These are phyloP conservation scores for Aporophyla nigra DNA, from an alignment of 2,888 invertebrate species.

Conservation along the genomic window DNA sequence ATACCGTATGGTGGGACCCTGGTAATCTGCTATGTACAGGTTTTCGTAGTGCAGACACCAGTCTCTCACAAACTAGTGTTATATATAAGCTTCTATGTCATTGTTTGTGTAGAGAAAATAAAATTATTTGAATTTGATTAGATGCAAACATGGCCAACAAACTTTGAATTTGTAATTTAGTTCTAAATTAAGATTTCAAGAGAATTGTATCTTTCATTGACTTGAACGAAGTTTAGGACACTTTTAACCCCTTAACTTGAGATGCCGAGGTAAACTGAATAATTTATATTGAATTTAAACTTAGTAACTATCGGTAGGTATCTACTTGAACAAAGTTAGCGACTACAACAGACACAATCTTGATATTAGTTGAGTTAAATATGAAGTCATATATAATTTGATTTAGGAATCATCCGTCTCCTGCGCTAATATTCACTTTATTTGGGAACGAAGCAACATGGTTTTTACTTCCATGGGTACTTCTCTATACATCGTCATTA, in stretches of 20 bases:
- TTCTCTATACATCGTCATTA: no score
- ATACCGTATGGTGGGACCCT: no score
- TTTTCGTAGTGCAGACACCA: no score
- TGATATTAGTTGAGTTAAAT: not conserved
- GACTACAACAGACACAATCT: not conserved
- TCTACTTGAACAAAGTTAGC: not conserved
- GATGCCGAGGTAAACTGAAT: constrained; percentile 21
- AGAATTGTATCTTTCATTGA: constrained; percentile 20
- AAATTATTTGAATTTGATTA: no score
- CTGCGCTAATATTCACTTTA: no score
- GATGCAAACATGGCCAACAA: constrained; percentile 8
- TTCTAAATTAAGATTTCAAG: constrained; percentile 31
- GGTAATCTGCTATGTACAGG: no score
- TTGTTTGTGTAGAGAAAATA: no score
- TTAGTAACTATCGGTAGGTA: not conserved
- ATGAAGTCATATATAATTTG: not conserved
- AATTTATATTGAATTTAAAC: constrained; percentile 19
- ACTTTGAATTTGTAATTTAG: constrained; percentile 13
- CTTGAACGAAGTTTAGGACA: constrained; percentile 24
- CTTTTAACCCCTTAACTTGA: constrained; percentile 27
- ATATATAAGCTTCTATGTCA: no score
- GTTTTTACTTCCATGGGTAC: no score
- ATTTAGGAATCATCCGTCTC: not conserved
- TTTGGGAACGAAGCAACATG: no score
- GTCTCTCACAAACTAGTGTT: no score